These are phyloP conservation scores for Esperia sulphurella DNA, from an alignment of 2,888 invertebrate genomes.

Conservation along the genomic window DNA sequence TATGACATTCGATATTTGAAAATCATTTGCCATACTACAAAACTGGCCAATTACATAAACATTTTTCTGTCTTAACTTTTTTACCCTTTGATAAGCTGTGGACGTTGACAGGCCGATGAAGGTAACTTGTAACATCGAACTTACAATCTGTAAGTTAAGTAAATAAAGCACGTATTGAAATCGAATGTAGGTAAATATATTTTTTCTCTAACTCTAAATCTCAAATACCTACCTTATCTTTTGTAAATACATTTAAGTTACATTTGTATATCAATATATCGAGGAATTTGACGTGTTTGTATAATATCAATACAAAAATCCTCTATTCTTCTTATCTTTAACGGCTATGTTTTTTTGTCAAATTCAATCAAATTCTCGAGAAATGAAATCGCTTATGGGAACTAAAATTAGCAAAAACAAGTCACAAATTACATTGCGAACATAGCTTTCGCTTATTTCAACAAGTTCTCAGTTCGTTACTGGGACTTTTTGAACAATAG, in stretches of 20 bases:
- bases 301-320: slow-evolving; percentile 4
- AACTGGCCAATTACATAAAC: too few species aligned
- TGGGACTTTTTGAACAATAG: slow-evolving; percentile 10
- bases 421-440: slow-evolving; percentile 6
- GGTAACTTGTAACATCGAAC: too few species aligned
- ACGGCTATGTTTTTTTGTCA: neutral
- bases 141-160: too few species aligned
- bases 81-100: too few species aligned
- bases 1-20: too few species aligned
- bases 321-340: neutral
- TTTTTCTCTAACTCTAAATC: neutral
- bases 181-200: too few species aligned
- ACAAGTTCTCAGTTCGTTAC: slow-evolving; percentile 7
- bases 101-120: neutral
- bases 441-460: slow-evolving; percentile 12
- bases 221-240: slow-evolving; percentile 1
- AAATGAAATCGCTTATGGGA: neutral
- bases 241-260: neutral
- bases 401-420: neutral
- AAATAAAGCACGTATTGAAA: too few species aligned
- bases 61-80: too few species aligned
- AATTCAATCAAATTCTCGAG: neutral
- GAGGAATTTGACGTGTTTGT: slow-evolving; percentile 17
- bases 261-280: slow-evolving; percentile 31
- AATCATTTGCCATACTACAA: too few species aligned